phyloP scores from a whole-genome alignment of 2,797 vertebrate genomes.

The Selene dorsalis region DNA sequence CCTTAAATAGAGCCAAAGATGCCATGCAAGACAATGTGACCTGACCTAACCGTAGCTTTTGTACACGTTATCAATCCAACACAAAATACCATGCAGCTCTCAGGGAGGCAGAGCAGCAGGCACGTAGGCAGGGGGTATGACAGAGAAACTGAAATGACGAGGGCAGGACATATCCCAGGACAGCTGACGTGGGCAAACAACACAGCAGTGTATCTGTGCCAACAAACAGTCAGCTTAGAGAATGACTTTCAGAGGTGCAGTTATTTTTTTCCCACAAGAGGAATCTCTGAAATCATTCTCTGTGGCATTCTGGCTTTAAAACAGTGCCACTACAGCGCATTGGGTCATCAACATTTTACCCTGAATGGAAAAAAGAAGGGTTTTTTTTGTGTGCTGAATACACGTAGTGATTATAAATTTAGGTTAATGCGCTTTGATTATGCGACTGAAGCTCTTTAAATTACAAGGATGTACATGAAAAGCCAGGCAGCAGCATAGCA shows the following conservation, averaged over 20 bases:
- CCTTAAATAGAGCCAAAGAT: constrained; percentile 8
- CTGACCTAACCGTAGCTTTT: constrained; percentile 41
- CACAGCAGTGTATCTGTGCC: constrained; percentile 62
- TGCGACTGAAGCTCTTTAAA: constrained; percentile 55
- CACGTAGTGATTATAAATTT: constrained; percentile 54
- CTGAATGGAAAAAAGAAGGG: neutral
- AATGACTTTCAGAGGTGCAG: constrained; percentile 56
- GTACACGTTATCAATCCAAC: constrained; percentile 57
- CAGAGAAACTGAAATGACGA: constrained; percentile 54
- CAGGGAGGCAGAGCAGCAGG: constrained; percentile 53
- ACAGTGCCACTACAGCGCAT: constrained; percentile 22
- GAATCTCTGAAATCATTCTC: constrained; percentile 28
- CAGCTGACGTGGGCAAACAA: constrained; percentile 77
- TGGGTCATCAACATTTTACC: constrained; percentile 30
- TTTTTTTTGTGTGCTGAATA: constrained; percentile 12
- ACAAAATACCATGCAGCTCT: constrained; percentile 40
- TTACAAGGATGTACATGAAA: constrained; percentile 44
- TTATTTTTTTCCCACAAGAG: constrained; percentile 25
- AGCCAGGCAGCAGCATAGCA: constrained; percentile 32
- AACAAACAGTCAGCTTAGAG: constrained; percentile 62
- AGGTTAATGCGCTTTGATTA: constrained; percentile 66
- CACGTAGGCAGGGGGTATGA: constrained; percentile 48
- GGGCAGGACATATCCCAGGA: constrained; percentile 72
- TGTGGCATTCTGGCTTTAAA: constrained; percentile 35
- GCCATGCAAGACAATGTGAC: constrained; percentile 19